A percentile compares a stretch with the other conserved stretches of the same genome.
Evolutionary conservation across 2,797 vertebrate species (phyloP).

Genomic region (Periparus ater): DNA sequence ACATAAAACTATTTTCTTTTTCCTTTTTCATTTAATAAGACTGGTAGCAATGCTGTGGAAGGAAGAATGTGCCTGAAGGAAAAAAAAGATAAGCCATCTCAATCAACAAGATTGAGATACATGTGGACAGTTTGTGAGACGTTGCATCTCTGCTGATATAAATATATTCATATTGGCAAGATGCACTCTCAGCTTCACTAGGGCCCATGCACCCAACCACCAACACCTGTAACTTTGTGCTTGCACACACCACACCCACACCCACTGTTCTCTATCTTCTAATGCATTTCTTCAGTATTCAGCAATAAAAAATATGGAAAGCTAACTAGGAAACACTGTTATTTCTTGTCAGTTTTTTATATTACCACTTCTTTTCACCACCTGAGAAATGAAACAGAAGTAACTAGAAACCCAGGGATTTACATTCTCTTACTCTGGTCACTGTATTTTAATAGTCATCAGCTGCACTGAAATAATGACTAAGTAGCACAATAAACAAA

Average conservation of each 20-base stretch:
- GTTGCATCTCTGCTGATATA: neutral
- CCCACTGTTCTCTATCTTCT: neutral
- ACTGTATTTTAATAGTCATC: neutral
- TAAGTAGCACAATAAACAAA: slow-evolving; percentile 7
- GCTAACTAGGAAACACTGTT: neutral
- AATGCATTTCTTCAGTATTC: neutral
- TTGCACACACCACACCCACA: neutral
- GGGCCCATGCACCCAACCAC: neutral
- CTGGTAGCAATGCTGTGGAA: neutral
- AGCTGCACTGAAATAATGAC: neutral
- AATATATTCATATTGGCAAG: neutral
- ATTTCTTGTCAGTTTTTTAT: neutral
- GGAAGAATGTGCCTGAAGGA: neutral
- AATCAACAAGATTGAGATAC: neutral
- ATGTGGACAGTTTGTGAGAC: neutral
- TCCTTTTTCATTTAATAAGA: neutral
- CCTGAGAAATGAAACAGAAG: neutral
- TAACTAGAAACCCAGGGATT: neutral
- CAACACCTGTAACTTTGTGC: neutral
- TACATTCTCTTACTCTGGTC: neutral
- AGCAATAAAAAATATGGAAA: neutral
- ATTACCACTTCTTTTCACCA: neutral
- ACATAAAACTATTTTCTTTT: neutral
- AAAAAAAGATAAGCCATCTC: neutral
- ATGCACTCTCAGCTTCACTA: neutral